Conservation (phyloP, 2,888 invertebrate species). For the Plemyria rubiginata region DNA sequence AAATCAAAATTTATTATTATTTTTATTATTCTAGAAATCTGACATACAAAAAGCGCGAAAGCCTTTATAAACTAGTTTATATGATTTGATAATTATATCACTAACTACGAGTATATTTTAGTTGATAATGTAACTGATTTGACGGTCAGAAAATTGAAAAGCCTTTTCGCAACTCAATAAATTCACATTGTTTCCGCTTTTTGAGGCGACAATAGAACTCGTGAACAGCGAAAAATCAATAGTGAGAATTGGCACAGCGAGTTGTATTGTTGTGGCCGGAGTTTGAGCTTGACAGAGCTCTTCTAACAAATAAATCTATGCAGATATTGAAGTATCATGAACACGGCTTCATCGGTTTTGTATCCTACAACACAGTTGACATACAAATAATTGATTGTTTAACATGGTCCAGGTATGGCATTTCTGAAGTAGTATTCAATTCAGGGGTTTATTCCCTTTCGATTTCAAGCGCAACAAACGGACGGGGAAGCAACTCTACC, state of each 20-base stretch:
- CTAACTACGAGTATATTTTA: no score
- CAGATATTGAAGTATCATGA: conserved; percentile 7
- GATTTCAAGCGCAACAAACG: no score
- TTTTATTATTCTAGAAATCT: no score
- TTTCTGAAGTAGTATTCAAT: no score
- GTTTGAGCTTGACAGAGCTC: conserved; percentile 13
- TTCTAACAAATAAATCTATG: conserved; percentile 11
- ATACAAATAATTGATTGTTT: neutral
- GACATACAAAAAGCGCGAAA: no score
- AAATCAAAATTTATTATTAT: no score
- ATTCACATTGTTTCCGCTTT: conserved; percentile 4
- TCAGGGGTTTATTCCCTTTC: no score
- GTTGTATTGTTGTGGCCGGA: conserved; percentile 13
- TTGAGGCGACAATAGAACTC: conserved; percentile 13
- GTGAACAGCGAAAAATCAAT: conserved; percentile 27
- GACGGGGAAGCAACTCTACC: no score
- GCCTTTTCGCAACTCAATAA: conserved; percentile 1
- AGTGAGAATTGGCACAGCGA: conserved; percentile 21
- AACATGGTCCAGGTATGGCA: neutral
- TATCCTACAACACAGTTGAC: neutral
- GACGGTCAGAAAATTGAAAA: neutral
- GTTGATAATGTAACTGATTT: no score
- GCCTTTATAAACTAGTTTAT: no score
- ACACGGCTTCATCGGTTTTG: neutral
- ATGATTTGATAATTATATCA: no score